Percentiles rank a stretch among this genome's conserved stretches.
These are phyloP conservation scores for Tortrix viridana DNA, from an alignment of 2,888 invertebrate species.

Conservation along the genomic window DNA sequence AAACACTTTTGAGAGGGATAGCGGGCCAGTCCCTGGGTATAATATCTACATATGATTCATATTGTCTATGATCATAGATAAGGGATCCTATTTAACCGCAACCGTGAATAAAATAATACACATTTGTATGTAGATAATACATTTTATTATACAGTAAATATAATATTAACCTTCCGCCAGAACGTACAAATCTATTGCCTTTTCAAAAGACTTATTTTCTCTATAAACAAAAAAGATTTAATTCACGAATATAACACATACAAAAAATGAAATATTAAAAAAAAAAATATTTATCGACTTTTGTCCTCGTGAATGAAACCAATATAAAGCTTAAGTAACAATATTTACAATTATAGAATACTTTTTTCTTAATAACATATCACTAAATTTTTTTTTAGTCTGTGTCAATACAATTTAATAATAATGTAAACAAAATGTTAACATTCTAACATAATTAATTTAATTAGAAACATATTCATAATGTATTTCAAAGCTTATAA, in stretches of 20 bases:
- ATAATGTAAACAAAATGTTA: no score
- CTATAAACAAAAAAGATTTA: slow-evolving; percentile 3
- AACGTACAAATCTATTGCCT: not conserved
- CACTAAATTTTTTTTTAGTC: no score
- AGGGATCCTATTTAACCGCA: no score
- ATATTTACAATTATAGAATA: slow-evolving; percentile 33
- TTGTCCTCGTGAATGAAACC: slow-evolving; percentile 2
- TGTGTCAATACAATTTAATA: no score
- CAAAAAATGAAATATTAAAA: not conserved
- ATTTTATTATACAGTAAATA: slow-evolving; percentile 25
- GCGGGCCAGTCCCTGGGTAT: no score
- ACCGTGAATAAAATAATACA: slow-evolving; percentile 1
- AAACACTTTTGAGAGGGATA: no score
- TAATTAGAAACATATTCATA: no score
- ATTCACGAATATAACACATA: slow-evolving; percentile 4
- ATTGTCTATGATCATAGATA: no score
- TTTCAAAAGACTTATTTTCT: not conserved
- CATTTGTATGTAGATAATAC: slow-evolving; percentile 7
- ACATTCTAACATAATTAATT: no score
- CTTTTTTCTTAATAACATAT: slow-evolving; percentile 3
- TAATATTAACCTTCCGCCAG: slow-evolving; percentile 4
- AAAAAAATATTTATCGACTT: not conserved
- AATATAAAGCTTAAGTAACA: slow-evolving; percentile 13
- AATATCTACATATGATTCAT: no score
- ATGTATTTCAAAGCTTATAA: no score